A percentile compares a stretch with the other conserved stretches of the same genome.
Evolutionary conservation across 2,888 invertebrate species (phyloP).

Genomic region (Perithous albicinctus): DNA sequence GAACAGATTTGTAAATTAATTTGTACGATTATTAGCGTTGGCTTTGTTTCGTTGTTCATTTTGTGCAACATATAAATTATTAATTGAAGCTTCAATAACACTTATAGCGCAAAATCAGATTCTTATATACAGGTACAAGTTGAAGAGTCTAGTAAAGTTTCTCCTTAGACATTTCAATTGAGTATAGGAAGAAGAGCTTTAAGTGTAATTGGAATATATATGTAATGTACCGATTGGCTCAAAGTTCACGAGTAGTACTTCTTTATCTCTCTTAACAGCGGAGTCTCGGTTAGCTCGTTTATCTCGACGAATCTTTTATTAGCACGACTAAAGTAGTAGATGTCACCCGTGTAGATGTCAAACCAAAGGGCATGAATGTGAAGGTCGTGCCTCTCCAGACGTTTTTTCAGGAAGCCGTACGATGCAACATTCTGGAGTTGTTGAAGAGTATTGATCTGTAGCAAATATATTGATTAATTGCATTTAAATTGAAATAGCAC

Average conservation of each 20-base stretch:
- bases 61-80: conserved; percentile 4
- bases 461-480: conserved; percentile 1
- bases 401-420: conserved; percentile 94
- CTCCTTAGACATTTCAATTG: conserved; percentile 1
- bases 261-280: conserved; percentile 91
- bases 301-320: conserved; percentile 94
- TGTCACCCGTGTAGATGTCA: conserved; percentile 98
- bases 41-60: conserved; percentile 32
- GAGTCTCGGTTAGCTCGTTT: conserved; percentile 92
- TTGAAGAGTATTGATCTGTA: conserved; percentile 93
- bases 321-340: conserved; percentile 96
- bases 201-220: background rate
- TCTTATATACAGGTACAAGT: conserved; percentile 41
- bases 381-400: conserved; percentile 92
- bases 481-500: too few species aligned
- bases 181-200: background rate
- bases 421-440: conserved; percentile 97
- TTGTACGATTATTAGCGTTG: conserved; percentile 33
- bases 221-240: background rate
- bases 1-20: conserved; percentile 30
- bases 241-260: conserved; percentile 90
- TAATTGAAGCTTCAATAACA: conserved; percentile 9
- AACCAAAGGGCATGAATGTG: conserved; percentile 98
- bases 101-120: conserved; percentile 43
- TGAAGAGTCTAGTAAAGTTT: background rate